Evolutionary conservation across 2,888 invertebrate species (phyloP), one percentile per base, ranked within the genome.

Genomic region (Smittia aterrima): DNA sequence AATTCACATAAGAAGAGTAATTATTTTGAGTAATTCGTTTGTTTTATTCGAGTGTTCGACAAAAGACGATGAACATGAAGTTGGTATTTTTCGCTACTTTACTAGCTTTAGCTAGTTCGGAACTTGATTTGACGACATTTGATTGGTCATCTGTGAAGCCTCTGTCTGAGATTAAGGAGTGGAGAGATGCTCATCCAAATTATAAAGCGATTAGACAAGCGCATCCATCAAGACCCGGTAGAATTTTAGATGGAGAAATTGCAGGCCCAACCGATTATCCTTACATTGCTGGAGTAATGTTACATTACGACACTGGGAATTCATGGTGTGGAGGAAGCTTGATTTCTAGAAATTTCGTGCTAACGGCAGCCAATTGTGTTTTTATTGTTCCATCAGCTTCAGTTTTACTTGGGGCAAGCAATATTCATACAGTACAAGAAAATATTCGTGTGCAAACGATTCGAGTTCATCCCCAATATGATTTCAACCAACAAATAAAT

Each of bases 241-340:
- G 67, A 16, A 41, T 67, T 38, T 27, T 67, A 1, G 18, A 41
- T 40, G 67, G 67, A 2, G 67, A 38, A 6, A n/a, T 67, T 40
- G 40, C 67, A 16, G 22, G 9, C 1, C 67, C 38, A 20, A 16
- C 4, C 4, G 67, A 67, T 4, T 67, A 20, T 40, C 67, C 67
- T 16, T 67, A 40, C 22, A 16, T 40, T 1, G 67, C 41, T 25
- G 67, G 67, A 11, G 25, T 67, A 16, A 38, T 67, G 13, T 9
- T 67, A 11, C 67, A 67, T 20, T 67, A 38, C 20, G 40, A 38
- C 20, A 67, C 40, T 6, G 41, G 40, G 4, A 67, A 67, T n/a
- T 6, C 11, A 1, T 67, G 67, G 67, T 67, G 67, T 40, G 67
- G 67, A 38, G 67, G 67, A 38, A 24, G 24, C 9, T 67, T 67